Conservation (phyloP, 2,888 invertebrate genomes). For the Hirtodrosophila cameraria region DNA sequence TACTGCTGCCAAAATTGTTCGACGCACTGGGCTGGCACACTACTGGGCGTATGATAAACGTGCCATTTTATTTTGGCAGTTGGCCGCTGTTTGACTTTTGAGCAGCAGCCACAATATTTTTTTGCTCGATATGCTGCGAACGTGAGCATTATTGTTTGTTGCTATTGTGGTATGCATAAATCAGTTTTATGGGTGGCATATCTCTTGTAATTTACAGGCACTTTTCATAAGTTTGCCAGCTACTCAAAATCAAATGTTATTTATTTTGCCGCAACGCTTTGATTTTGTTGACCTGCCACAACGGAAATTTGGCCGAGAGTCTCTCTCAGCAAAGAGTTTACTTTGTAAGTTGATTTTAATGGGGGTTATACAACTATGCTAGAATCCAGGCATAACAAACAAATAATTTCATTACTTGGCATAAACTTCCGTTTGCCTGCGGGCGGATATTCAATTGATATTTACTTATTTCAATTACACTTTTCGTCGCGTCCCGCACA, state of each 20-base stretch:
- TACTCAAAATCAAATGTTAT: conserved; percentile 31
- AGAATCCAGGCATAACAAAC: conserved; percentile 26
- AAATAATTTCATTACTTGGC: conserved; percentile 66
- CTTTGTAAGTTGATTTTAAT: conserved; percentile 12
- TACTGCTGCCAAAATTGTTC: conserved; percentile 72
- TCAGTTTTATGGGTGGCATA: conserved; percentile 56
- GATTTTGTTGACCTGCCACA: conserved; percentile 71
- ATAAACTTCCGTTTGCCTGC: conserved; percentile 65
- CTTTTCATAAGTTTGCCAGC: conserved; percentile 27
- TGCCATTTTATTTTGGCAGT: conserved; percentile 73
- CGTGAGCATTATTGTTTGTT: conserved; percentile 41
- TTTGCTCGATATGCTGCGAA: conserved; percentile 49
- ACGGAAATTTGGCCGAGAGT: conserved; percentile 45
- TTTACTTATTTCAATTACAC: conserved; percentile 77
- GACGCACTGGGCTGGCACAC: conserved; percentile 73
- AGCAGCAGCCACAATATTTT: conserved; percentile 48
- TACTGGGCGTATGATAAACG: conserved; percentile 78
- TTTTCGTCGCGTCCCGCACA: conserved; percentile 44
- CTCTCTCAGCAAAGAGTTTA: conserved; percentile 30
- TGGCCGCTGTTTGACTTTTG: conserved; percentile 51
- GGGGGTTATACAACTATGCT: conserved; percentile 19
- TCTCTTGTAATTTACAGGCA: conserved; percentile 60
- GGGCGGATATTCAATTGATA: conserved; percentile 77
- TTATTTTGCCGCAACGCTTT: conserved; percentile 32
- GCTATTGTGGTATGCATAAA: conserved; percentile 48